phyloP scores from a whole-genome alignment of 2,113 vertebrate genomes.

The Caloenas nicobarica region DNA sequence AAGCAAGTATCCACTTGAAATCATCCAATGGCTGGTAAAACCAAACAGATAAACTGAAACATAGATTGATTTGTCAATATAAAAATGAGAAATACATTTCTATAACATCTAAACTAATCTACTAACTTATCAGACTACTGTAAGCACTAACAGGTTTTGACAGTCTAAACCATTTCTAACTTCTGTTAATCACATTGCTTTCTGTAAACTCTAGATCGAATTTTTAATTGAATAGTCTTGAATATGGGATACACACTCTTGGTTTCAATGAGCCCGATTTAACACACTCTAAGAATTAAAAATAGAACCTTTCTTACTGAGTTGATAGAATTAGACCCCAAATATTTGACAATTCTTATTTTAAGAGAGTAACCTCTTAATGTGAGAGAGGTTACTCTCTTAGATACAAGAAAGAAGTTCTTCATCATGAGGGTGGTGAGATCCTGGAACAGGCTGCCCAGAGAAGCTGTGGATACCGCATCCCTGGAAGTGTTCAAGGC shows the following conservation, averaged over 20 bases:
- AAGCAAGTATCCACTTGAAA: constrained; percentile 84
- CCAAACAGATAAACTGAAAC: not conserved
- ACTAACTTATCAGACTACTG: not conserved
- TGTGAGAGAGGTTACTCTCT: no score
- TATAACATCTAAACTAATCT: not conserved
- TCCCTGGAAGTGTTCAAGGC: no score
- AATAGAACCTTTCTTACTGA: not conserved
- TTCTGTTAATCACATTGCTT: not conserved
- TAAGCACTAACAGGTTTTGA: not conserved
- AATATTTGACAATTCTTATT: not conserved
- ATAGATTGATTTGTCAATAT: not conserved
- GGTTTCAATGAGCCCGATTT: not conserved
- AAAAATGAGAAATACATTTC: not conserved
- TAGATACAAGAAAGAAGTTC: not conserved
- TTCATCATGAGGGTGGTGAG: no score
- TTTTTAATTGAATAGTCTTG: not conserved
- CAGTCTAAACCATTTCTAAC: not conserved
- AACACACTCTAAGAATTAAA: not conserved
- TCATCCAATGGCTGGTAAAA: constrained; percentile 92
- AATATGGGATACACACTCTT: not conserved
- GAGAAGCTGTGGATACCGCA: not conserved
- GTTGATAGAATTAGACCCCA: not conserved
- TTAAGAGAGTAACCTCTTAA: not conserved
- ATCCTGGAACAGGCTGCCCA: no score
- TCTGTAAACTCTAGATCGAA: not conserved